Evolutionary conservation across 2,797 vertebrate genomes (phyloP).

Genomic region (Pipistrellus pipistrellus): DNA sequence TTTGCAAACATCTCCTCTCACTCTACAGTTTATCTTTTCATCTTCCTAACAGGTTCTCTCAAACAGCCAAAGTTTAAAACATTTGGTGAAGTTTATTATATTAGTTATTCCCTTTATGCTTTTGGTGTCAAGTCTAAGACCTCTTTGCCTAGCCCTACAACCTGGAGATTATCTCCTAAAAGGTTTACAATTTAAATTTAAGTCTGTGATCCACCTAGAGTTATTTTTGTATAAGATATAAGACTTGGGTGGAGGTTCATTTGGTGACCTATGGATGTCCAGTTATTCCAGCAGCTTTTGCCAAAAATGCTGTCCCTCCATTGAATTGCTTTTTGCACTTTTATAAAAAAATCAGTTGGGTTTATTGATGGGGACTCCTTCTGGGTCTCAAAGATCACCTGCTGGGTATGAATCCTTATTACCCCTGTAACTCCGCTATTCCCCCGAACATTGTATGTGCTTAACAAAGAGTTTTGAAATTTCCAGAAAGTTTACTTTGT

Average conservation of each 20-base stretch:
- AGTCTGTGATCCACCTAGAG: not conserved
- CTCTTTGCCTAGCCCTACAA: not conserved
- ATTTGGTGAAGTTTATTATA: not conserved
- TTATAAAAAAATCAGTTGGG: not conserved
- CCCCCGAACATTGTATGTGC: not conserved
- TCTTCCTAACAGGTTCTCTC: not conserved
- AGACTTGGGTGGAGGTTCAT: not conserved
- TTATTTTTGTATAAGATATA: not conserved
- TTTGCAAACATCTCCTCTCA: not conserved
- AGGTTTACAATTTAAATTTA: not conserved
- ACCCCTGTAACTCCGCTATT: no score
- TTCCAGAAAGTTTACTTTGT: not conserved
- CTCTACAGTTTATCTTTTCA: not conserved
- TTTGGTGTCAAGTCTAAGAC: not conserved
- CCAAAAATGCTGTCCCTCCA: not conserved
- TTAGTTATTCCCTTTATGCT: not conserved
- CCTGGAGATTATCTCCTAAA: not conserved
- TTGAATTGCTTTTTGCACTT: not conserved
- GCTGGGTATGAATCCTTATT: not conserved
- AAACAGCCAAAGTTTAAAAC: not conserved
- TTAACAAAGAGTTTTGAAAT: not conserved
- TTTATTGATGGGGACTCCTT: not conserved
- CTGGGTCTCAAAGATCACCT: not conserved
- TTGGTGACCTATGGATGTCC: not conserved
- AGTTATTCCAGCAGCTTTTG: not conserved